phyloP scores from a whole-genome alignment of 1,140 invertebrate species.

The Luehdorfia chinensis region DNA sequence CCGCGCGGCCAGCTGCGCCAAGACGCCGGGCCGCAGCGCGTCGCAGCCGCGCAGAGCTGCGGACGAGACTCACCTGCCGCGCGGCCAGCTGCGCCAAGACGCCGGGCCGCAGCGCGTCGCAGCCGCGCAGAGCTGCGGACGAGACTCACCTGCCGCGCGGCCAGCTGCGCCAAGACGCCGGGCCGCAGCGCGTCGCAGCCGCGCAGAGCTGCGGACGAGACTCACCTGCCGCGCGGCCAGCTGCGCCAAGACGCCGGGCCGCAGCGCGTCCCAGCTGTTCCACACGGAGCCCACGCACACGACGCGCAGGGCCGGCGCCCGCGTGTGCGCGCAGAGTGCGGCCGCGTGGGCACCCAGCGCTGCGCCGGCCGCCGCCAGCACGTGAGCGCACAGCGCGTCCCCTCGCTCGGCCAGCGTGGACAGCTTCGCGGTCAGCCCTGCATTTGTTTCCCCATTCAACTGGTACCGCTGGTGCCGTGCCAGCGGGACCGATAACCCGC shows the following conservation, averaged over 20 bases:
- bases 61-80: no score
- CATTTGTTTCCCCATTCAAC: no score
- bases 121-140: no score
- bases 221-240: conserved; percentile 68
- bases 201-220: conserved; percentile 79
- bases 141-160: no score
- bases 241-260: conserved; percentile 82
- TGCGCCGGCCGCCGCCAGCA: conserved; percentile 89
- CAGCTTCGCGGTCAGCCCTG: conserved; percentile 87
- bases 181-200: conserved; percentile 92
- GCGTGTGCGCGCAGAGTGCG: conserved; percentile 66
- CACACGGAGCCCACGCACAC: conserved; percentile 97
- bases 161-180: no score
- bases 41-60: no score
- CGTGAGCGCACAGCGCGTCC: conserved; percentile 83
- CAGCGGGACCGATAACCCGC: no score
- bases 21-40: no score
- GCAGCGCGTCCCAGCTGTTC: conserved; percentile 92
- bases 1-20: no score
- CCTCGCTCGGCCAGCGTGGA: conserved; percentile 82
- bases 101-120: no score
- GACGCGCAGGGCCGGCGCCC: conserved; percentile 80
- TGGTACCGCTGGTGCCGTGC: no score
- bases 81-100: no score
- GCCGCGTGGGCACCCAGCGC: conserved; percentile 86